Conservation (phyloP, 2,888 invertebrate genomes). For the Plagodis dolabraria region DNA sequence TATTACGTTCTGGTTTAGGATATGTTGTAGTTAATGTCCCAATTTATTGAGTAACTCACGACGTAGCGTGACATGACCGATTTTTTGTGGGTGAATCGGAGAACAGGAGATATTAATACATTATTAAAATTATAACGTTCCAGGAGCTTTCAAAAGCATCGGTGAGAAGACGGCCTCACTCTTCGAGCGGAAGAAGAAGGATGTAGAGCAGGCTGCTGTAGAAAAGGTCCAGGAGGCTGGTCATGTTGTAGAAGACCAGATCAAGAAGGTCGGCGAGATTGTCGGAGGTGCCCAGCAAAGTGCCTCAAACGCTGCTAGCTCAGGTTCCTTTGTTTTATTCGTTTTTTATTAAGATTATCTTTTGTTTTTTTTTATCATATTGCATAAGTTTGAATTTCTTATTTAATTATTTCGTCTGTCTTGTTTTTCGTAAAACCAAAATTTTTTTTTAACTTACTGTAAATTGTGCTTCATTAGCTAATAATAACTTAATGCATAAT, state of each 20-base stretch:
- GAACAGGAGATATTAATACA: no score
- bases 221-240: conserved; percentile 87
- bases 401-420: no score
- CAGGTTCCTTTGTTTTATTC: conserved; percentile 52
- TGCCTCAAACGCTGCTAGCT: conserved; percentile 79
- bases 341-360: neutral
- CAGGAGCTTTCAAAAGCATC: conserved; percentile 89
- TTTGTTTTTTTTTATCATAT: neutral
- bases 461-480: neutral
- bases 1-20: no score
- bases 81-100: no score
- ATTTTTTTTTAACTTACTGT: no score
- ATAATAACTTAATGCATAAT: neutral
- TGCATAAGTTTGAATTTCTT: neutral
- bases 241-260: conserved; percentile 86
- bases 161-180: conserved; percentile 89
- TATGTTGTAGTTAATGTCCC: no score
- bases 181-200: conserved; percentile 90
- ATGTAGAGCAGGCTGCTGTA: conserved; percentile 86
- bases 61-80: no score
- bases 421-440: no score
- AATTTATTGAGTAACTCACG: no score
- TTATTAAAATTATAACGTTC: conserved; percentile 21
- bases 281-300: conserved; percentile 84
- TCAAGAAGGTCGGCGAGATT: conserved; percentile 86